Percentiles rank a stretch among this genome's conserved stretches.
Conservation (phyloP, 2,797 vertebrate species). For the Glossophaga mutica region DNA sequence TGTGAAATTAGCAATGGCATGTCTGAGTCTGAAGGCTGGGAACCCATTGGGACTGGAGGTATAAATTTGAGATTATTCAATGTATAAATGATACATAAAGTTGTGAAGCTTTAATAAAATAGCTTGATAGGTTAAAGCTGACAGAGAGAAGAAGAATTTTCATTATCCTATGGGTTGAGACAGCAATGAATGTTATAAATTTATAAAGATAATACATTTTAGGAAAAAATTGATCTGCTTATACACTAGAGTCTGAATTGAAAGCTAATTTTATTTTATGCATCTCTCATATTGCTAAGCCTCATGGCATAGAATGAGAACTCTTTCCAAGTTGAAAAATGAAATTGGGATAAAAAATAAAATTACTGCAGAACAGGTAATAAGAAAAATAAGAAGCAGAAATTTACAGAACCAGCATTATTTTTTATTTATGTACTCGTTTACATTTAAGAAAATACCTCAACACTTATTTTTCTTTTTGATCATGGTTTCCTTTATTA, state of each 20-base stretch:
- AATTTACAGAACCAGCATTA: not conserved
- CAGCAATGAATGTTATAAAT: not conserved
- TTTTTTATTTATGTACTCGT: not conserved
- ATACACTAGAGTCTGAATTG: not conserved
- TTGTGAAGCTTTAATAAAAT: not conserved
- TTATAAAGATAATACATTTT: conserved; percentile 26
- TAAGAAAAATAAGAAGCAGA: not conserved
- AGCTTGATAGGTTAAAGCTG: not conserved
- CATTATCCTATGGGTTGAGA: not conserved
- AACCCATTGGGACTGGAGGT: not conserved
- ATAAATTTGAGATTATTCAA: not conserved
- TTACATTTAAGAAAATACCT: not conserved
- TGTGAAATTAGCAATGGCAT: not conserved
- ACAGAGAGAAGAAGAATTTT: not conserved
- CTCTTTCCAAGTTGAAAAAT: not conserved
- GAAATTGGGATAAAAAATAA: not conserved
- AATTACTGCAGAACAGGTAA: not conserved
- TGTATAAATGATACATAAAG: not conserved
- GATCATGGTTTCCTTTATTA: not conserved
- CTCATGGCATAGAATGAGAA: not conserved
- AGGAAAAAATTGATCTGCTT: conserved; percentile 7
- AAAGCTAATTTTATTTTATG: conserved; percentile 15
- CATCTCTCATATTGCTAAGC: not conserved
- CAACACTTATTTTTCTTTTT: not conserved
- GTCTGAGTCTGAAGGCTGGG: not conserved